Evolutionary conservation across 1,140 invertebrate genomes (phyloP).

Genomic region (Paraescarpia echinospica): DNA sequence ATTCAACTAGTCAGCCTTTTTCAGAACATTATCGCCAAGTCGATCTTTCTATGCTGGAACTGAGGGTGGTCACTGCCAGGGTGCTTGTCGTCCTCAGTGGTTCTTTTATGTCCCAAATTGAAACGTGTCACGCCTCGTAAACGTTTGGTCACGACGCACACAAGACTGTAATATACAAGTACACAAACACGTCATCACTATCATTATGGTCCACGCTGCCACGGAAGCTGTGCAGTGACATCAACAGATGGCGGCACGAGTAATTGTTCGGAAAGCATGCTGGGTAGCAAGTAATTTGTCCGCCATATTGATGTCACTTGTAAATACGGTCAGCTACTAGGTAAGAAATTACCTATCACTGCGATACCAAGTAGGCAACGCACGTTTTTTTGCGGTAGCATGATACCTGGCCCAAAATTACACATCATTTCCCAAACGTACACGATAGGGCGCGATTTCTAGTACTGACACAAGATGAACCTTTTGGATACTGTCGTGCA

Average conservation of each 20-base stretch:
- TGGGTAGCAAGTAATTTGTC: neutral
- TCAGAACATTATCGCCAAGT: too few species aligned
- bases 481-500: neutral
- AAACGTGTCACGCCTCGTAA: too few species aligned
- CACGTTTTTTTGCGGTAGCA: neutral
- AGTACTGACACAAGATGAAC: neutral
- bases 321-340: neutral
- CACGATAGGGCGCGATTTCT: neutral
- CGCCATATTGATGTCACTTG: conserved; percentile 4
- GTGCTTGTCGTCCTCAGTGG: too few species aligned
- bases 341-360: neutral
- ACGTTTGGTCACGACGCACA: too few species aligned
- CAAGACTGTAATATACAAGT: too few species aligned
- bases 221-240: neutral
- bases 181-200: too few species aligned
- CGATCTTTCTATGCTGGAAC: too few species aligned
- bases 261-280: neutral
- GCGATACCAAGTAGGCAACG: neutral
- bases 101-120: too few species aligned
- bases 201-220: neutral
- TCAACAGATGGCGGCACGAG: neutral
- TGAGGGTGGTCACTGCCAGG: too few species aligned
- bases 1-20: too few species aligned
- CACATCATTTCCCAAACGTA: neutral
- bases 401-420: neutral